Conservation (phyloP, 2,113 vertebrate species). For the Climacteris rufus region DNA sequence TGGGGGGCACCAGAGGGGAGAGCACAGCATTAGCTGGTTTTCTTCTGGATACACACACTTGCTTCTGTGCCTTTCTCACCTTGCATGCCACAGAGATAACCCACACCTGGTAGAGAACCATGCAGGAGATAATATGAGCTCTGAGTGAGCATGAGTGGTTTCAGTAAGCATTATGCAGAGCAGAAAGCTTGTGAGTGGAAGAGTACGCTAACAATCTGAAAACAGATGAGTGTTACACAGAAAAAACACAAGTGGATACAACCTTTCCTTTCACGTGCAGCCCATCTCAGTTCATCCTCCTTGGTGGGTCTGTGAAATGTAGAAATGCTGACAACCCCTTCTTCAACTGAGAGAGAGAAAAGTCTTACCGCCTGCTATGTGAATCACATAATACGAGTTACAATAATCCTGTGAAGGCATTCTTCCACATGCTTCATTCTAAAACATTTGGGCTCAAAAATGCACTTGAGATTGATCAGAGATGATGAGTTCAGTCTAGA, state of each 20-base stretch:
- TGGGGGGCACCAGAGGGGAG: neutral
- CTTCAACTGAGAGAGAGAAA: neutral
- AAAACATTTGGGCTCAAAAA: neutral
- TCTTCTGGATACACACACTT: neutral
- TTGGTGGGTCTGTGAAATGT: neutral
- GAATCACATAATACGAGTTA: neutral
- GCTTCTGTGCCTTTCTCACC: neutral
- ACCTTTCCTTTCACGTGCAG: neutral
- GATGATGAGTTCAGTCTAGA: neutral
- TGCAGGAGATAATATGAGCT: neutral
- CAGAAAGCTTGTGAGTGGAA: neutral
- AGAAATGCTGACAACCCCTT: neutral
- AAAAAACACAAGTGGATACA: neutral
- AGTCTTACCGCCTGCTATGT: neutral
- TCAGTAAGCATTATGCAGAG: neutral
- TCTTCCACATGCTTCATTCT: neutral
- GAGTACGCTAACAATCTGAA: neutral
- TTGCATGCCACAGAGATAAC: neutral
- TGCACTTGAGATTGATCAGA: neutral
- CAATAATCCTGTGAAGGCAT: neutral
- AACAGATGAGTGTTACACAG: neutral
- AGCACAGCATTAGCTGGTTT: neutral
- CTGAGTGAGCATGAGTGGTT: neutral
- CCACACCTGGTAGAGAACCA: neutral
- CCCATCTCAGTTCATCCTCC: neutral